These are phyloP conservation scores for Diarsia brunnea DNA, from an alignment of 2,888 invertebrate genomes.

Conservation along the genomic window DNA sequence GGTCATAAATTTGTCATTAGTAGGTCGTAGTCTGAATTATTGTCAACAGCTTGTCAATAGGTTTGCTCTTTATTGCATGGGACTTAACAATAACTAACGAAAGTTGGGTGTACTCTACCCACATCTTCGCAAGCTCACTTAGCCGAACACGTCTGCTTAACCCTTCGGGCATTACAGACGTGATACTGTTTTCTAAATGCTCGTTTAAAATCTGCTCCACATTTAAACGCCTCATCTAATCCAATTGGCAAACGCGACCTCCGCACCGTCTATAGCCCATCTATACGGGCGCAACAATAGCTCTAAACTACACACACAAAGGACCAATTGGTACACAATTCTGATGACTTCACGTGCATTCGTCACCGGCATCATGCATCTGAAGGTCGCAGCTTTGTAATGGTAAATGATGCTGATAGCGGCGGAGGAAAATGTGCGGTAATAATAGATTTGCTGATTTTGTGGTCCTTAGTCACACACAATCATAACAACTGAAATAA, in stretches of 20 bases:
- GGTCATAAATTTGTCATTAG: background rate
- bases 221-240: conserved; percentile 12
- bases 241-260: conserved; percentile 34
- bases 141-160: background rate
- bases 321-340: conserved; percentile 60
- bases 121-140: background rate
- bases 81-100: background rate
- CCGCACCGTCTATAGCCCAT: background rate
- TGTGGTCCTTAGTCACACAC: conserved; percentile 35
- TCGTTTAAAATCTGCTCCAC: conserved; percentile 8
- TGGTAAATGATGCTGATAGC: conserved; percentile 37
- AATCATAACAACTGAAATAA: background rate
- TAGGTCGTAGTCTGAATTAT: background rate
- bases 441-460: conserved; percentile 24
- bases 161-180: background rate
- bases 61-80: background rate
- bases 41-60: background rate
- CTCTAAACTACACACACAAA: conserved; percentile 53
- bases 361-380: conserved; percentile 54
- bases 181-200: background rate
- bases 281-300: conserved; percentile 45
- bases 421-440: conserved; percentile 34
- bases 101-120: background rate
- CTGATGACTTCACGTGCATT: conserved; percentile 60
- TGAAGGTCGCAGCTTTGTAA: conserved; percentile 54